phyloP scores from a whole-genome alignment of 2,113 vertebrate genomes.

The Amphilophus citrinellus region DNA sequence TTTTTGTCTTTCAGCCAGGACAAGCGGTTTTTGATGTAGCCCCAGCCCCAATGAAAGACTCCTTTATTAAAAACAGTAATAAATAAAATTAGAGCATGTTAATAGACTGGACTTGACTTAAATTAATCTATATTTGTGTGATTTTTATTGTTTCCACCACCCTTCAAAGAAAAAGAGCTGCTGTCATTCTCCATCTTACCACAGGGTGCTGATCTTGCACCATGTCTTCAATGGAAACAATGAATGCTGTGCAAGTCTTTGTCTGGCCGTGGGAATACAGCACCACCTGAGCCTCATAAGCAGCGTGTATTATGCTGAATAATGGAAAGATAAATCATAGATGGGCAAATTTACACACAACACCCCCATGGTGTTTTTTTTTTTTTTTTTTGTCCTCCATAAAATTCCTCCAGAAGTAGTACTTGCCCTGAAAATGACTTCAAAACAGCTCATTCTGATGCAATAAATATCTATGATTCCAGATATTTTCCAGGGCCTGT shows the following conservation, averaged over 20 bases:
- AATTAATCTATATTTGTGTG: background rate
- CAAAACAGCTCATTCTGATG: constrained; percentile 6
- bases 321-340: constrained; percentile 11
- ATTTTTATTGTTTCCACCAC: background rate
- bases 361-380: background rate
- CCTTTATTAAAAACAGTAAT: background rate
- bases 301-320: background rate
- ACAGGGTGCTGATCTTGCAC: constrained; percentile 59
- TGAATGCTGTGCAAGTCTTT: constrained; percentile 32
- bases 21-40: background rate
- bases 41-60: background rate
- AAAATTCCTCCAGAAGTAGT: constrained; percentile 4
- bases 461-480: constrained; percentile 27
- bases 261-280: constrained; percentile 38
- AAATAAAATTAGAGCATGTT: background rate
- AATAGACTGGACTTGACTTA: background rate
- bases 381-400: background rate
- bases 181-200: constrained; percentile 38
- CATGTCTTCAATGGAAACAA: constrained; percentile 14
- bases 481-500: constrained; percentile 41
- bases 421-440: constrained; percentile 28
- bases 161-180: background rate
- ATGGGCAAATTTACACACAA: background rate
- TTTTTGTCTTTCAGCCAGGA: background rate
- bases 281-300: constrained; percentile 29